Percentiles rank a stretch among this genome's conserved stretches.
phyloP scores from a whole-genome alignment of 2,797 vertebrate genomes.

The Molossus alvarezi region DNA sequence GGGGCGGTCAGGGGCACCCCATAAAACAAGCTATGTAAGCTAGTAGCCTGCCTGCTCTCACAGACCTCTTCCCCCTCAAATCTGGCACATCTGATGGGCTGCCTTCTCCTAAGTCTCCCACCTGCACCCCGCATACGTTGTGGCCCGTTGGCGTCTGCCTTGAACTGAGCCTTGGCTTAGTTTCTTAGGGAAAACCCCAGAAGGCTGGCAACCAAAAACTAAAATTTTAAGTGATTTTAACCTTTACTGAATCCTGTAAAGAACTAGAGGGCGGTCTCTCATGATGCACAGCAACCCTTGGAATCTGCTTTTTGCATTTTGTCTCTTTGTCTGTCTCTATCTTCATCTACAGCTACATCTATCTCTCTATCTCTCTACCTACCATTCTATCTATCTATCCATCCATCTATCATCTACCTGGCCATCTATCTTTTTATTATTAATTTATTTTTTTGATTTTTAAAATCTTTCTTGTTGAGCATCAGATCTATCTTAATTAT shows the following conservation, averaged over 20 bases:
- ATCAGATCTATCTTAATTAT: background rate
- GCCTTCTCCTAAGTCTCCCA: background rate
- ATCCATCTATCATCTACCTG: background rate
- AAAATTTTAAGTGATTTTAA: background rate
- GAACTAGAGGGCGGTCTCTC: background rate
- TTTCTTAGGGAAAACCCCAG: background rate
- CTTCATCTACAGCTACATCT: background rate
- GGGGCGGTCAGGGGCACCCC: conserved; percentile 42
- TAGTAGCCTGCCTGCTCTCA: background rate
- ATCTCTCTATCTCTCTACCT: background rate
- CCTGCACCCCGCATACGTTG: conserved; percentile 1
- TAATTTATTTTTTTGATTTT: too few species aligned
- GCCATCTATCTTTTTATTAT: background rate
- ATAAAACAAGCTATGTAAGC: background rate
- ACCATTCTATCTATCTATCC: background rate
- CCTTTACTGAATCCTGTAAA: background rate
- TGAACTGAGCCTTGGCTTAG: background rate
- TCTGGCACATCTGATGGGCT: background rate
- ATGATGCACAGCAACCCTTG: background rate
- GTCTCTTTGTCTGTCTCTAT: background rate
- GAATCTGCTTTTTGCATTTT: background rate
- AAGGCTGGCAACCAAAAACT: background rate
- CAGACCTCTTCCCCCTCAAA: background rate
- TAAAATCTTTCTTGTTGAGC: too few species aligned
- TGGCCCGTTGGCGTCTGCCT: background rate